Base-by-base conservation (phyloP, 2,113 vertebrate species). In the Podocnemis expansa region DNA sequence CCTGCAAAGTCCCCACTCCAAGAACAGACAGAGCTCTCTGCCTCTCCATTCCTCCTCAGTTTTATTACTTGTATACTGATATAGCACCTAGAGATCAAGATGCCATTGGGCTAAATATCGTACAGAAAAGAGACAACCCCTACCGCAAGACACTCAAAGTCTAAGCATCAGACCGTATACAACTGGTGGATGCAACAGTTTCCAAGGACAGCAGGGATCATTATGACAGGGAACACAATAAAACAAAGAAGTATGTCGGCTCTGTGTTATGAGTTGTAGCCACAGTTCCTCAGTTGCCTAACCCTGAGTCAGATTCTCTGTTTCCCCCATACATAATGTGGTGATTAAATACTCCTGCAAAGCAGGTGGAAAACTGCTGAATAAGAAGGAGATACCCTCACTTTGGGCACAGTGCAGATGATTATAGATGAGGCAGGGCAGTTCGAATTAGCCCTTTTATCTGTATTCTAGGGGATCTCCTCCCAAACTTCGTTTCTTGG, bases 21-120 rank as follows among this genome's bases (percentile, higher is more conserved):
- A 45, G 45, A 43, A 25, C 70, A 0, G 52, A 79, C 0, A 0
- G 41, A 6, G 86, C 54, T 58, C 0, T 3, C 31, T 63, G 31
- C 6, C 60, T 58, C 0, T 3, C 31, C 34, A 13, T 7, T 29
- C 29, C 31, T 27, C 60, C 8, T 21, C 3, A 12, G 8, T 75
- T 25, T 43, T 25, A 25, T 75, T 43, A 75, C 43, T 8, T 5
- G 70, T 25, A 3, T 43, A 10, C 41, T 41, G 41, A 22, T 43
- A 24, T 41, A 43, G 41, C 21, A 75, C n/a, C 70, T 43, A 38
- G n/a, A 43, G 38, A 38, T 38, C n/a, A 75, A 22, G 70, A 38
- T 38, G 10, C 4, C 41, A 43, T 38, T 25, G 41, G 12, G 24
- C 21, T 22, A 25, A 43, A 47, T 47, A 47, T 10, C 24, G 43